These are phyloP conservation scores for Ctena decussata DNA, from an alignment of 2,888 invertebrate genomes.

Conservation along the genomic window DNA sequence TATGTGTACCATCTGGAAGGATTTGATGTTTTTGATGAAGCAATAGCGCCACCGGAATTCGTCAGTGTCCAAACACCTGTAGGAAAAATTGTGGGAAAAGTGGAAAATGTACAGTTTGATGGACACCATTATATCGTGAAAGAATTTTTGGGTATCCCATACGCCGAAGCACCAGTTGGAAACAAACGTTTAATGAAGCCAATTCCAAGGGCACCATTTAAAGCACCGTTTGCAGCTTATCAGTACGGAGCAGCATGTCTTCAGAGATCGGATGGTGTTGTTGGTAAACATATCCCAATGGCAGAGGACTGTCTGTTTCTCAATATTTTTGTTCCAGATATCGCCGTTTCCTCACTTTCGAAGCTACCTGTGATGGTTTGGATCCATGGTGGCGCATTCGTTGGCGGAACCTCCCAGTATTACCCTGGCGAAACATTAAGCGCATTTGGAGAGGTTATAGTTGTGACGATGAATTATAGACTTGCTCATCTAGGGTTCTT, in stretches of 20 bases:
- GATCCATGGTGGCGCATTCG: background rate
- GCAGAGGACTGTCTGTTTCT: background rate
- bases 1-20: too few species aligned
- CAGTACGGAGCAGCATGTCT: background rate
- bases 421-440: conserved; percentile 18
- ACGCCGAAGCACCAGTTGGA: background rate
- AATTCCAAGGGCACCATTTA: background rate
- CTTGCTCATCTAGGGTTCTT: background rate
- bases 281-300: background rate
- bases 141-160: background rate
- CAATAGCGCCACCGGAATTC: too few species aligned
- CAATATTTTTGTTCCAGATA: background rate
- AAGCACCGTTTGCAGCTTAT: background rate
- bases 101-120: background rate
- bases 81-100: background rate
- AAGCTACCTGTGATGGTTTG: background rate
- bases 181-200: background rate
- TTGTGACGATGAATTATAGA: background rate
- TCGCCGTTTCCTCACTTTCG: background rate
- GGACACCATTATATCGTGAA: background rate
- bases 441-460: background rate
- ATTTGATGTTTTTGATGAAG: too few species aligned
- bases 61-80: too few species aligned
- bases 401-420: background rate
- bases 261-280: background rate